Evolutionary conservation across 2,888 invertebrate species (phyloP).

Genomic region (Abrostola tripartita): DNA sequence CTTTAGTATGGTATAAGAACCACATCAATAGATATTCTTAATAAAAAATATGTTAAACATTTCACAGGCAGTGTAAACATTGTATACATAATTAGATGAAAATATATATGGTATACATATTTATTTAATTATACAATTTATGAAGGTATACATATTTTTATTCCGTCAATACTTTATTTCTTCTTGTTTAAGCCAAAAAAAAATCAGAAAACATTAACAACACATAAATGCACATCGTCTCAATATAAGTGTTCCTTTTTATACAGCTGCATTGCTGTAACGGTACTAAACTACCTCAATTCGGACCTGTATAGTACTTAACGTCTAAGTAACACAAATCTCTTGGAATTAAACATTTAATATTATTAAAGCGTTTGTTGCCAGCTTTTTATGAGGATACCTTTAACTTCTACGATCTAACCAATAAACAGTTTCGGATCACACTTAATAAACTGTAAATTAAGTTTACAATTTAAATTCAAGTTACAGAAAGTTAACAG

Average conservation of each 20-base stretch:
- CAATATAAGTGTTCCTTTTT: slow-evolving; percentile 69
- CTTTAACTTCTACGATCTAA: slow-evolving; percentile 10
- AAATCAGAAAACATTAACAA: slow-evolving; percentile 62
- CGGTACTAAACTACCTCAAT: slow-evolving; percentile 79
- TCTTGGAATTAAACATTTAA: slow-evolving; percentile 63
- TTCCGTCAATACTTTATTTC: too few relatives aligned
- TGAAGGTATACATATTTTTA: too few relatives aligned
- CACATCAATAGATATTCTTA: too few relatives aligned
- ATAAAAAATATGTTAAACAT: too few relatives aligned
- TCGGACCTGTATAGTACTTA: slow-evolving; percentile 70
- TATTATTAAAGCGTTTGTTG: slow-evolving; percentile 18
- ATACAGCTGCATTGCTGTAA: slow-evolving; percentile 75
- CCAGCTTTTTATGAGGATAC: slow-evolving; percentile 1
- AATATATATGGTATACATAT: too few relatives aligned
- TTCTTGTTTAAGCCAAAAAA: too few relatives aligned
- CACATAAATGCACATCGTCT: slow-evolving; percentile 66
- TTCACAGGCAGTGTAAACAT: too few relatives aligned
- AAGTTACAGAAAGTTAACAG: slow-evolving; percentile 32
- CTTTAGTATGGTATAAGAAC: too few relatives aligned
- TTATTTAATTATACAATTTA: too few relatives aligned
- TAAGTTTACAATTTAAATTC: slow-evolving; percentile 23
- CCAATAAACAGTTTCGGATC: slow-evolving; percentile 12
- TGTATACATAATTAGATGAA: too few relatives aligned
- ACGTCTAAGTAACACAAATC: slow-evolving; percentile 73
- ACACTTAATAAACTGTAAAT: slow-evolving; percentile 16